Conservation (phyloP, 2,113 vertebrate species). For the Bostrychus sinensis region DNA sequence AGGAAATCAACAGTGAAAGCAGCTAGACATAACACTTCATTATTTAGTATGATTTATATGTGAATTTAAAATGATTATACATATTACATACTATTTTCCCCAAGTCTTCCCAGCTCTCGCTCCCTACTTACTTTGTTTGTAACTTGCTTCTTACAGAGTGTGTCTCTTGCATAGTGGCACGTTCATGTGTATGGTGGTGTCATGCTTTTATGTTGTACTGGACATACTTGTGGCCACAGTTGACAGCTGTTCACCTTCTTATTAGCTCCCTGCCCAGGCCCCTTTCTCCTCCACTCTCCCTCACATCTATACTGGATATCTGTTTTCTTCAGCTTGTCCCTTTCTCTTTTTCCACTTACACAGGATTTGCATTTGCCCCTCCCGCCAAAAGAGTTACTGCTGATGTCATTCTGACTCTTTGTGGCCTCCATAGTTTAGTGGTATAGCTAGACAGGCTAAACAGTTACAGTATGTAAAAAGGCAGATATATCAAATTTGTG, state of each 20-base stretch:
- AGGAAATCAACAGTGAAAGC: no score
- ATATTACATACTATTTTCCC: no score
- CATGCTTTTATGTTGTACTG: conserved; percentile 22
- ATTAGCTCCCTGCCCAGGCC: conserved; percentile 41
- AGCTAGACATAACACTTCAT: no score
- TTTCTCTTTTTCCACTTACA: conserved; percentile 43
- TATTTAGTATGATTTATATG: no score
- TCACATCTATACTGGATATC: conserved; percentile 9
- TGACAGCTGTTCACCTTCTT: conserved; percentile 62
- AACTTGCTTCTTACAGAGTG: background rate
- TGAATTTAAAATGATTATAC: no score
- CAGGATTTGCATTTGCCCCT: conserved; percentile 23
- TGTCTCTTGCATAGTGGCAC: conserved; percentile 34
- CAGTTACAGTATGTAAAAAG: background rate
- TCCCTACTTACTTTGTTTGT: no score
- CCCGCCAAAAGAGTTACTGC: conserved; percentile 14
- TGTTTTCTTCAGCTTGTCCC: conserved; percentile 8
- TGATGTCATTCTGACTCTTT: conserved; percentile 29
- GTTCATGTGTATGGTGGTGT: conserved; percentile 41
- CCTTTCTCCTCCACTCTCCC: conserved; percentile 4
- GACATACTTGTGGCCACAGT: conserved; percentile 24
- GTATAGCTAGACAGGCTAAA: conserved; percentile 1
- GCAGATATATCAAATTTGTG: background rate
- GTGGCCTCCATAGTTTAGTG: conserved; percentile 30
- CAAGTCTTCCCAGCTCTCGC: no score